Percentiles rank a stretch among this genome's conserved stretches.
These are phyloP conservation scores for Chanos chanos DNA, from an alignment of 2,797 vertebrate genomes.

Conservation along the genomic window DNA sequence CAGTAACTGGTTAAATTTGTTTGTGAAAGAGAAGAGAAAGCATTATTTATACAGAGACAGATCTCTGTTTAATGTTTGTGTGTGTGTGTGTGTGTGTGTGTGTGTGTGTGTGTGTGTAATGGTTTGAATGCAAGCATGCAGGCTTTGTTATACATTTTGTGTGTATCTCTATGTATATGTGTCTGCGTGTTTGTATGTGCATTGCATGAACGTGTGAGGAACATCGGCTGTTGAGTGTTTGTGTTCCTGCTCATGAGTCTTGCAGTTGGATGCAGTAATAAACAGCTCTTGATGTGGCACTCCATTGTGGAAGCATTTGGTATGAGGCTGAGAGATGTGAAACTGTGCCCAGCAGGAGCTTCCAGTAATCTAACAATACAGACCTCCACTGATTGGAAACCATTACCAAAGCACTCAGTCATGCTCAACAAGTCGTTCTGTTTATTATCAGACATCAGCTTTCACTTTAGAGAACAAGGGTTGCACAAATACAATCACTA, in stretches of 20 bases:
- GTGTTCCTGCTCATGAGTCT: not conserved
- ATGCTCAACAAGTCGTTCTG: slow-evolving; percentile 60
- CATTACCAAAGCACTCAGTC: slow-evolving; percentile 52
- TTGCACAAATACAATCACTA: too few relatives aligned
- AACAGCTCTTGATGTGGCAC: slow-evolving; percentile 21
- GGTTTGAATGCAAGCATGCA: too few relatives aligned
- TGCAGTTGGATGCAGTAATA: slow-evolving; percentile 18
- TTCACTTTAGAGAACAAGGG: slow-evolving; percentile 28
- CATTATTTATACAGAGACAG: not conserved
- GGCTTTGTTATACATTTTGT: too few relatives aligned
- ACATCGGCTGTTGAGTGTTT: slow-evolving; percentile 24
- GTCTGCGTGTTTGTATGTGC: too few relatives aligned
- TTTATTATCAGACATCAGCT: slow-evolving; percentile 61
- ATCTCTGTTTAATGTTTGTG: too few relatives aligned
- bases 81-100: too few relatives aligned
- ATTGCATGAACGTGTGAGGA: not conserved
- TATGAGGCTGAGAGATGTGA: slow-evolving; percentile 9
- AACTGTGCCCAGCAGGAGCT: slow-evolving; percentile 23
- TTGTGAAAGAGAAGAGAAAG: not conserved
- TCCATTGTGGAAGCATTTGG: slow-evolving; percentile 17
- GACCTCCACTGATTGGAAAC: slow-evolving; percentile 49
- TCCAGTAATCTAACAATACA: slow-evolving; percentile 50
- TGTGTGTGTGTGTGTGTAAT: too few relatives aligned
- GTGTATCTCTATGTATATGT: too few relatives aligned
- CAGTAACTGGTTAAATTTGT: not conserved